Percentiles rank a stretch among this genome's conserved stretches.
These are phyloP conservation scores for Oligia strigilis DNA, from an alignment of 2,888 invertebrate genomes.

Conservation along the genomic window DNA sequence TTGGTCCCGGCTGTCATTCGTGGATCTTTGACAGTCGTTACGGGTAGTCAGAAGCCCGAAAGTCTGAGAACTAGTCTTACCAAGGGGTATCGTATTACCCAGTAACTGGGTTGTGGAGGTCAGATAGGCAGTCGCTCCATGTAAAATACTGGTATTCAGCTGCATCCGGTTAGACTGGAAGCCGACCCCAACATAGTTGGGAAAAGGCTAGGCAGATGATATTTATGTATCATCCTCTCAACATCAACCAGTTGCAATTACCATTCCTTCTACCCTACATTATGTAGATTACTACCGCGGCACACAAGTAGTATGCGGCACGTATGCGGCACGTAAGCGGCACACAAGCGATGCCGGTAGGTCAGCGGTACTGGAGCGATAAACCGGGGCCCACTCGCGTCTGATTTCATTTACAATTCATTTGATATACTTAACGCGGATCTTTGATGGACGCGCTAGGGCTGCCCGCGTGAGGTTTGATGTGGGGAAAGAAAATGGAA, in stretches of 20 bases:
- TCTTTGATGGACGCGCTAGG: conserved; percentile 82
- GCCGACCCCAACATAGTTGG: too few species aligned
- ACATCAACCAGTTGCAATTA: neutral
- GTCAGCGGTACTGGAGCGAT: conserved; percentile 68
- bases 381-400: conserved; percentile 82
- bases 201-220: too few species aligned
- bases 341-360: conserved; percentile 11
- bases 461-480: conserved; percentile 64
- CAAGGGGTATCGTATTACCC: too few species aligned
- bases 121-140: too few species aligned
- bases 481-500: conserved; percentile 2
- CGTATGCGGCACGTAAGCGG: conserved; percentile 13
- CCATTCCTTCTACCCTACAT: neutral
- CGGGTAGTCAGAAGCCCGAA: too few species aligned
- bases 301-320: conserved; percentile 1
- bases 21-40: too few species aligned
- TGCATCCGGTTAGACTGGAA: too few species aligned
- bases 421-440: conserved; percentile 86
- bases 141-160: too few species aligned
- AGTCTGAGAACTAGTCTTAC: too few species aligned
- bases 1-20: too few species aligned
- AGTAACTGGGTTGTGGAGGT: too few species aligned
- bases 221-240: too few species aligned
- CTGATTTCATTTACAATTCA: conserved; percentile 91
- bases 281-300: conserved; percentile 21